phyloP scores from a whole-genome alignment of 2,113 vertebrate genomes.

The Periophthalmus modestus region DNA sequence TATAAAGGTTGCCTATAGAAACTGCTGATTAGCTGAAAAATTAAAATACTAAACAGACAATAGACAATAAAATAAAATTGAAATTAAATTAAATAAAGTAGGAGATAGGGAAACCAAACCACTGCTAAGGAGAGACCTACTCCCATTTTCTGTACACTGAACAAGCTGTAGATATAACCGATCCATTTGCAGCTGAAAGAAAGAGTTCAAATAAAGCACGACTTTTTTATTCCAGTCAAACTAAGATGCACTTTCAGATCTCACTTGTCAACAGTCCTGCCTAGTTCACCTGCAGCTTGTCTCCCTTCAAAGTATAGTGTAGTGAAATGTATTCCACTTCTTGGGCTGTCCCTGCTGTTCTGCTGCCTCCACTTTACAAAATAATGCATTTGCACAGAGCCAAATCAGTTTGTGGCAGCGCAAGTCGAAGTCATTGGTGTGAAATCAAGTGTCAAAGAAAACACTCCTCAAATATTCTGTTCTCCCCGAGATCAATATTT shows the following conservation, averaged over 20 bases:
- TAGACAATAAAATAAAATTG: too few species aligned
- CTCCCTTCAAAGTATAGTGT: neutral
- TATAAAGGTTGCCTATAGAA: too few species aligned
- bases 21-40: too few species aligned
- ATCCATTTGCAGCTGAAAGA: neutral
- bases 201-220: neutral
- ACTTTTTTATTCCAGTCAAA: neutral
- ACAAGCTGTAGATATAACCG: neutral
- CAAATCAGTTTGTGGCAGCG: neutral
- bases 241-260: neutral
- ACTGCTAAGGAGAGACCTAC: neutral
- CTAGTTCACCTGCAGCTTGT: neutral
- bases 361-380: constrained; percentile 8
- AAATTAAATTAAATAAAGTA: neutral
- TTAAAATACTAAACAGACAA: too few species aligned
- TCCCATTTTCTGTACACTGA: neutral
- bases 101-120: neutral
- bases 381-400: constrained; percentile 12
- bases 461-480: constrained; percentile 41
- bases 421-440: constrained; percentile 16
- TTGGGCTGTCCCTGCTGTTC: neutral
- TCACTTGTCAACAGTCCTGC: neutral
- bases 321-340: neutral
- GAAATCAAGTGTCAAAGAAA: constrained; percentile 21
- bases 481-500: constrained; percentile 40